Percentiles rank a stretch among this genome's conserved stretches.
These are phyloP conservation scores for Cryptoblepharus egeriae DNA, from an alignment of 2,797 vertebrate species.

Conservation along the genomic window DNA sequence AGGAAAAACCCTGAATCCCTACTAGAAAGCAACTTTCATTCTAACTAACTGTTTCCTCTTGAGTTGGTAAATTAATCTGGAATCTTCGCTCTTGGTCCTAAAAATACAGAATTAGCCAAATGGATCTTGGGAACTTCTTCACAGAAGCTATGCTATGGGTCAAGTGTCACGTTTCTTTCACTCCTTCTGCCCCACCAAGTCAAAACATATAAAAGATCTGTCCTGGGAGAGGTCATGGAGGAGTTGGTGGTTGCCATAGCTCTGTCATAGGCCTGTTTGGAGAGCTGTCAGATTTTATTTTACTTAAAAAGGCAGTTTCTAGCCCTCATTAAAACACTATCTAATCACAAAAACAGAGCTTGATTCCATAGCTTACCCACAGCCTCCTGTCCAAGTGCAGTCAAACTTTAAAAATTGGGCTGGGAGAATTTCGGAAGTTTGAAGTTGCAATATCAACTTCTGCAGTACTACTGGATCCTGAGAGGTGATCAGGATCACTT, in stretches of 20 bases:
- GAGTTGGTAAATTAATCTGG: too few species aligned
- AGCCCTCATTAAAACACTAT: slow-evolving; percentile 6
- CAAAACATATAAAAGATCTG: slow-evolving; percentile 18
- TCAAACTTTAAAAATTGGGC: neutral
- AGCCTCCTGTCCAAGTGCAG: neutral
- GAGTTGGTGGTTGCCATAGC: neutral
- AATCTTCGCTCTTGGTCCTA: neutral
- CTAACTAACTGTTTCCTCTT: neutral
- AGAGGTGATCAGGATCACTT: too few species aligned
- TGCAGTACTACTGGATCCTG: neutral
- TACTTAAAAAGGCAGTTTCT: slow-evolving; percentile 13
- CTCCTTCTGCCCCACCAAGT: neutral
- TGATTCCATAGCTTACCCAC: neutral
- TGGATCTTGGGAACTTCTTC: neutral
- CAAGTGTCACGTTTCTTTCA: too few species aligned
- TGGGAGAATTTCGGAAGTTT: neutral
- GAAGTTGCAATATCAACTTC: neutral
- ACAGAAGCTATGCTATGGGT: neutral
- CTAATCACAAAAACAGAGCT: slow-evolving; percentile 29
- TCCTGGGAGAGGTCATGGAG: neutral
- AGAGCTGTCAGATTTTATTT: neutral
- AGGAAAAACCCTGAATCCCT: neutral
- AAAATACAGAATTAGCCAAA: neutral
- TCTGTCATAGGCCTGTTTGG: neutral
- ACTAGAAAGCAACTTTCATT: neutral